Evolutionary conservation across 53 echinoderm and acorn worm species (phyloP), one percentile per base, ranked within the genome.

Genomic region (Paracentrotus lividus): DNA sequence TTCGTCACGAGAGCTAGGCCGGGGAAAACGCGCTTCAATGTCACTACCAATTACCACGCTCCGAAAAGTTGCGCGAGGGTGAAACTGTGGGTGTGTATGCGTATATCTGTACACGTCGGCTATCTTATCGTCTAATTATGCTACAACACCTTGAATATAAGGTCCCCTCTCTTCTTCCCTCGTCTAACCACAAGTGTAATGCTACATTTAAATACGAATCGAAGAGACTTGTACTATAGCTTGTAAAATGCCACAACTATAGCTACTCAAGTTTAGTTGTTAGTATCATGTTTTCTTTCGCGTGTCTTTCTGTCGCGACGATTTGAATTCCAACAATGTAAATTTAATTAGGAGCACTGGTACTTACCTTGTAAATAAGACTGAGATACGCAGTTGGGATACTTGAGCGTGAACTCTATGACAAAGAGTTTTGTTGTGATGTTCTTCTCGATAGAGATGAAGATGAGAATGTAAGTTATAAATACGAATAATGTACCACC

Each of bases 331-430:
- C 72, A 40, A 72, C 72, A 38, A 72, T 40, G 36, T 40, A 72
- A 72, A 72, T 72, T 72, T 72, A 72, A 72, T 72, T 38, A 72
- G 72, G 38, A 72, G 20, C 40, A 38, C 72, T 72, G 40, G 72
- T 72, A 72, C 72, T 72, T 72, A 72, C 72, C 40, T 72, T 38
- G 36, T 1, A 72, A 72, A 72, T 72, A 14, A 72, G 72, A 21
- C 40, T 32, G 72, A 72, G 36, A 21, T 40, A 72, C 40, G 72
- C 72, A 14, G 16, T 16, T 72, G 40, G 36, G 40, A 40, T 20
- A 72, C 72, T 72, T 72, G 38, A 72, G 27, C 4, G 38, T 40
- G 72, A 72, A 72, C 20, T 72, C 36, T 72, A 38, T 72, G 69
- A 69, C 69, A 38, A 38, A 69, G 69, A 36, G 72, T 36, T 72